Evolutionary conservation across 2,113 vertebrate species (phyloP).

Genomic region (Chloropsis cyanopogon): DNA sequence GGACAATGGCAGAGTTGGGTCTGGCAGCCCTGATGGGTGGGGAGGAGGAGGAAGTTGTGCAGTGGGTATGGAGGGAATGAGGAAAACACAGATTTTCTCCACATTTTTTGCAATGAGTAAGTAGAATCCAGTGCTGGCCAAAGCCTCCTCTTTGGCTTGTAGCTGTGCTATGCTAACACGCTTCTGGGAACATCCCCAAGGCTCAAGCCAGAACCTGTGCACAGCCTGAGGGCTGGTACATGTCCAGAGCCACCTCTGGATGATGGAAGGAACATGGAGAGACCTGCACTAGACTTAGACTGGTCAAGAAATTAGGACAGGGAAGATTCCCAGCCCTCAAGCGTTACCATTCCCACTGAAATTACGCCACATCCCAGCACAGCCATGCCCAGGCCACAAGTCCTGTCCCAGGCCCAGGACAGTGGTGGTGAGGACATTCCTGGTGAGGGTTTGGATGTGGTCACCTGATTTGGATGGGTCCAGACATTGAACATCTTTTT

Average conservation of each 20-base stretch:
- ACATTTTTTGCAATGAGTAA: neutral
- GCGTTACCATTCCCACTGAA: fast-evolving
- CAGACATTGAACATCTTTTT: neutral
- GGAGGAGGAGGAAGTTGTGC: neutral
- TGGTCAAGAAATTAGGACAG: neutral
- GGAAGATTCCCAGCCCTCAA: neutral
- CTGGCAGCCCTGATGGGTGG: neutral
- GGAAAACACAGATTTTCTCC: neutral
- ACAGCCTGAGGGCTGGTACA: neutral
- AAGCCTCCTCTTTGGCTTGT: neutral
- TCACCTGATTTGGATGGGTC: neutral
- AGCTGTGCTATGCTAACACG: neutral
- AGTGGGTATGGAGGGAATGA: neutral
- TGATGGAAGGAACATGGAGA: neutral
- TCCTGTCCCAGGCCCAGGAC: neutral
- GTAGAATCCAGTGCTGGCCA: neutral
- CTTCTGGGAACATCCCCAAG: neutral
- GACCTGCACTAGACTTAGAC: neutral
- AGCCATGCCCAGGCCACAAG: neutral
- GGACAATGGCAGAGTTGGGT: neutral
- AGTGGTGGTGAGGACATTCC: neutral
- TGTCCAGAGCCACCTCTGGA: neutral
- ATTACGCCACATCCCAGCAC: neutral
- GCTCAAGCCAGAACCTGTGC: neutral
- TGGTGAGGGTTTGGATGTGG: neutral